Percentiles rank a stretch among this genome's conserved stretches.
phyloP scores from a whole-genome alignment of 1,140 invertebrate species.

The Sycobia sp. region DNA sequence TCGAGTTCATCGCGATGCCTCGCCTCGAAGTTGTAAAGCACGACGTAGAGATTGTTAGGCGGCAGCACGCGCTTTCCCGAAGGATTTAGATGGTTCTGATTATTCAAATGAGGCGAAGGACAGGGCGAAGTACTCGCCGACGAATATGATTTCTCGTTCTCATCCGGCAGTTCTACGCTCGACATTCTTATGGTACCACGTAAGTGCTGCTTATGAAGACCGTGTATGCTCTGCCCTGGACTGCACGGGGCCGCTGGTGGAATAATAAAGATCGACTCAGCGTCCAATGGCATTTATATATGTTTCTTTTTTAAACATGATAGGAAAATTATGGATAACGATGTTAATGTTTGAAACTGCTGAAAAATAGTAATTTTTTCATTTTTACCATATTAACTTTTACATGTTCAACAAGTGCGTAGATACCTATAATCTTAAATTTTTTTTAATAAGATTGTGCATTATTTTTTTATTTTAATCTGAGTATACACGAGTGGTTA shows the following conservation, averaged over 20 bases:
- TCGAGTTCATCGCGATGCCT: slow-evolving; percentile 92
- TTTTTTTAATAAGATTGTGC: no score
- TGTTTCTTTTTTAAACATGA: no score
- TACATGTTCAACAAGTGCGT: no score
- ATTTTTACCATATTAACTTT: no score
- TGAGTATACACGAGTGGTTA: no score
- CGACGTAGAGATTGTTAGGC: slow-evolving; percentile 91
- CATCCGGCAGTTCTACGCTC: slow-evolving; percentile 88
- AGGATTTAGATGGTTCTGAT: slow-evolving; percentile 56
- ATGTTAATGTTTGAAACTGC: no score
- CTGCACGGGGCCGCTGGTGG: slow-evolving; percentile 75
- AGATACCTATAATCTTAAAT: no score
- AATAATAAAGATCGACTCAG: no score
- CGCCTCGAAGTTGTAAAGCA: slow-evolving; percentile 93
- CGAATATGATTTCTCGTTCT: slow-evolving; percentile 88
- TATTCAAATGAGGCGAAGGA: slow-evolving; percentile 74
- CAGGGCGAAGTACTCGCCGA: slow-evolving; percentile 91
- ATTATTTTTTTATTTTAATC: no score
- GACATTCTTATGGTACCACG: slow-evolving; percentile 83
- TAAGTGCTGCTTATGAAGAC: slow-evolving; percentile 54
- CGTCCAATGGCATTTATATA: no score
- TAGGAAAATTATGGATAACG: no score
- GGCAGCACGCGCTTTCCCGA: slow-evolving; percentile 65
- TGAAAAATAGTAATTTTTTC: no score
- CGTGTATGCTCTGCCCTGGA: slow-evolving; percentile 67